phyloP scores from a whole-genome alignment of 2,113 vertebrate genomes.

The Actenoides lindsayi region DNA sequence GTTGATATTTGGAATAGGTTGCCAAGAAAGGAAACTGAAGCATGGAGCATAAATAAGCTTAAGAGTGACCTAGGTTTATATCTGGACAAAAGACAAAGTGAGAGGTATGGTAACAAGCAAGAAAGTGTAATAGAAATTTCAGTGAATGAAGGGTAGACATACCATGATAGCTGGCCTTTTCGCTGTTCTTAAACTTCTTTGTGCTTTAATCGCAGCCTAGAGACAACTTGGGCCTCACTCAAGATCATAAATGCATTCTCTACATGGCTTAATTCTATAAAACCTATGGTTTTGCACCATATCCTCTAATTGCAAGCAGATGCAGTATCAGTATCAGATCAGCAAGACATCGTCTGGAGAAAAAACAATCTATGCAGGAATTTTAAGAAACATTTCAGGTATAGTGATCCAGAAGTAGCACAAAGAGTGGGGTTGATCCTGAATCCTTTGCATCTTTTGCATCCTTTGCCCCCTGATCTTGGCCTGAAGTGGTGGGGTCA shows the following conservation, averaged over 20 bases:
- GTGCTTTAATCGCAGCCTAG: not conserved
- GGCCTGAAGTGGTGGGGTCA: fast-evolving
- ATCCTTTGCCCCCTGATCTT: not conserved
- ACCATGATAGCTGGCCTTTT: not conserved
- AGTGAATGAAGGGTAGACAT: not conserved
- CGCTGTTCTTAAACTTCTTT: not conserved
- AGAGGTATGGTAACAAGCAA: not conserved
- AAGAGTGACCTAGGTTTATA: not conserved
- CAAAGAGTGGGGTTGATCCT: not conserved
- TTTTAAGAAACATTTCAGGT: slow-evolving; percentile 19
- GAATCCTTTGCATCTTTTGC: not conserved
- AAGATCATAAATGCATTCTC: slow-evolving; percentile 37
- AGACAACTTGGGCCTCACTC: slow-evolving; percentile 42
- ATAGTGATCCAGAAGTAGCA: not conserved
- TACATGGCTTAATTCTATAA: slow-evolving; percentile 47
- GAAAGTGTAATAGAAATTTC: not conserved
- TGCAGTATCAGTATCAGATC: not conserved
- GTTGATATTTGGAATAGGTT: not conserved
- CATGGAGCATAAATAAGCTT: not conserved
- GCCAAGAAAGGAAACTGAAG: not conserved
- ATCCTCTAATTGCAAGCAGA: slow-evolving; percentile 53
- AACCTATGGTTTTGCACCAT: slow-evolving; percentile 28
- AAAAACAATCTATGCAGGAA: not conserved
- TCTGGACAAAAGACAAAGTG: not conserved
- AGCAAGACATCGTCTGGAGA: not conserved